phyloP scores from a whole-genome alignment of 2,797 vertebrate genomes.

The Oryzias sinensis region DNA sequence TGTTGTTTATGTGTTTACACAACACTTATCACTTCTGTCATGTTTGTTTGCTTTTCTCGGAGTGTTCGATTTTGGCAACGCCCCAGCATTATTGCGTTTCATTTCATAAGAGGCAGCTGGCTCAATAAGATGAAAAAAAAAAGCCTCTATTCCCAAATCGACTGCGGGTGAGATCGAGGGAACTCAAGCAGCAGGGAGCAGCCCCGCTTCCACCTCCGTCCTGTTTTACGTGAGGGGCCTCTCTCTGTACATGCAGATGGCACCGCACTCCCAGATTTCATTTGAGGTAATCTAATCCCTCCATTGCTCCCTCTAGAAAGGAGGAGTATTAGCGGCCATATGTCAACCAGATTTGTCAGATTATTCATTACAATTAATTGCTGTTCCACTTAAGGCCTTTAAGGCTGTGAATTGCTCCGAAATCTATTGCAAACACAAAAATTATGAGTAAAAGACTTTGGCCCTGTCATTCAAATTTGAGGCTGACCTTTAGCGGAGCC shows the following conservation, averaged over 20 bases:
- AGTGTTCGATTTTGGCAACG: constrained; percentile 79
- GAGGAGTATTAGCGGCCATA: constrained; percentile 99
- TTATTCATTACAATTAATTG: constrained; percentile 99
- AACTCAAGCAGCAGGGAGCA: constrained; percentile 83
- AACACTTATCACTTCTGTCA: constrained; percentile 82
- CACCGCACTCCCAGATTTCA: constrained; percentile 98
- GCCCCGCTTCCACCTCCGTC: constrained; percentile 87
- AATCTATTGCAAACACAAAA: constrained; percentile 99
- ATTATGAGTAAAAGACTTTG: constrained; percentile 99
- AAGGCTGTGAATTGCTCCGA: constrained; percentile 99
- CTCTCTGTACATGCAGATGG: constrained; percentile 97
- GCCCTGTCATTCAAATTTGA: constrained; percentile 99
- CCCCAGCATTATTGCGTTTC: constrained; percentile 81
- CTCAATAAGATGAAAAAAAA: constrained; percentile 81
- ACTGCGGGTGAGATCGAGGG: constrained; percentile 78
- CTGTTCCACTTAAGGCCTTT: constrained; percentile 99
- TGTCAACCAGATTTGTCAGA: constrained; percentile 99
- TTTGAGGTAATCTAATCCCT: constrained; percentile 99
- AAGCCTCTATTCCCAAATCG: constrained; percentile 85
- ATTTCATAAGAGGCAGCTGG: constrained; percentile 93
- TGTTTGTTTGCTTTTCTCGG: constrained; percentile 79
- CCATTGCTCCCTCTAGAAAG: constrained; percentile 99
- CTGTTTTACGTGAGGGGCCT: constrained; percentile 88
- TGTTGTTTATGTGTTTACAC: constrained; percentile 83
- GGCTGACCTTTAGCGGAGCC: constrained; percentile 99